Evolutionary conservation across 2,113 vertebrate species (phyloP), one percentile per base, ranked within the genome.

Genomic region (Apus apus): DNA sequence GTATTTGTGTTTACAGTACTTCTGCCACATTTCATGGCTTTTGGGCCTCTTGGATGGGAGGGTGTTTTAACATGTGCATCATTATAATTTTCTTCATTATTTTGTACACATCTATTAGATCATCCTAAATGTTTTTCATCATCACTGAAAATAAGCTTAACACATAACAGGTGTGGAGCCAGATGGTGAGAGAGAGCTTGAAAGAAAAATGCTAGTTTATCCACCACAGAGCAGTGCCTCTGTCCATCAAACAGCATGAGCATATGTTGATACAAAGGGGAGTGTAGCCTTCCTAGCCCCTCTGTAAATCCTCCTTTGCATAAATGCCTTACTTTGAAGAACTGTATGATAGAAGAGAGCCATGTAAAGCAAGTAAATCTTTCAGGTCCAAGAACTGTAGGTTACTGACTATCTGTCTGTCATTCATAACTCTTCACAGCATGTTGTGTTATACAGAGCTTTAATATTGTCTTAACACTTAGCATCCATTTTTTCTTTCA

Each of bases 41-140:
- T 50, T 85, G 26, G 40, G 38, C 56, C 67, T 93, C 68, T 94
- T 91, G 65, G 72, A 71, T 84, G 71, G 23, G 29, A 92, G 43
- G 40, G 90, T 84, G 45, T 94, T 95, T 95, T 90, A 84, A 45
- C 40, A 46, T 84, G 43, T 86, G 71, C 67, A 95, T 84, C 68
- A 77, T 96, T 96, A 97, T 94, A 93, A 90, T 90, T 96, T 88
- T 56, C 51, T 95, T 95, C 61, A 77, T 94, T 96, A 71, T 93
- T 95, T 96, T 93, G 57, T 93, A 93, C 60, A 81, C 85, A 74
- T 94, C 45, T 86, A 12, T 96, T 94, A 91, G 79, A 65, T 97
- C 79, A 96, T 94, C 68, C 57, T 90, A 86, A 92, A 86, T 95
- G 87, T 71, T 96, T 97, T 93, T 65, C 71, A 30, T 92, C 23